Percentiles rank a stretch among this genome's conserved stretches.
Evolutionary conservation across 2,113 vertebrate genomes (phyloP).

Genomic region (Ammodytes dubius): DNA sequence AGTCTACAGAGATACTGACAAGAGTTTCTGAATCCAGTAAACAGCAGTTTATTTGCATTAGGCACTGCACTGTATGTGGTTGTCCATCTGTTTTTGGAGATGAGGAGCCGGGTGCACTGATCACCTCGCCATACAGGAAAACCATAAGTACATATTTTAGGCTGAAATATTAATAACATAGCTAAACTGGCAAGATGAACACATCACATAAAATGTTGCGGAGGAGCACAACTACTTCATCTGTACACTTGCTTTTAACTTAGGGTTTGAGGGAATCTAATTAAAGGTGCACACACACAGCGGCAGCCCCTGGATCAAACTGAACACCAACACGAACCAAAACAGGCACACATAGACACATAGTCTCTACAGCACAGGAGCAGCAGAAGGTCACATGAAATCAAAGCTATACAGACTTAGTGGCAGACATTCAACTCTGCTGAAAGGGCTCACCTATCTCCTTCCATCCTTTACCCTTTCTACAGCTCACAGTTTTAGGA

Average conservation of each 20-base stretch:
- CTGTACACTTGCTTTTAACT: slow-evolving; percentile 51
- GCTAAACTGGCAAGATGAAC: slow-evolving; percentile 65
- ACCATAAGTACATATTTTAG: slow-evolving; percentile 37
- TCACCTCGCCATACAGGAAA: slow-evolving; percentile 42
- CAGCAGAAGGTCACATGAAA: slow-evolving; percentile 65
- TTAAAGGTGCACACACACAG: slow-evolving; percentile 41
- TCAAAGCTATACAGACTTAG: slow-evolving; percentile 40
- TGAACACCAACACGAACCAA: slow-evolving; percentile 60
- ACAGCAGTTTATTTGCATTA: slow-evolving; percentile 49
- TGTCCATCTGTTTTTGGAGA: slow-evolving; percentile 39
- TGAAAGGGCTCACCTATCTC: slow-evolving; percentile 11
- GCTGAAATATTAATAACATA: slow-evolving; percentile 71
- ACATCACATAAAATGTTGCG: slow-evolving; percentile 48
- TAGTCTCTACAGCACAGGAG: slow-evolving; percentile 23
- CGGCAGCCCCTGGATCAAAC: slow-evolving; percentile 18
- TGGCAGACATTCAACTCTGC: slow-evolving; percentile 40
- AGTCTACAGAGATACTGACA: slow-evolving; percentile 41
- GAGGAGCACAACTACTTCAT: slow-evolving; percentile 59
- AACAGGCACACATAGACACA: slow-evolving; percentile 41
- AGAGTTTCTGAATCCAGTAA: slow-evolving; percentile 63
- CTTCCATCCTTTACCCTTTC: background rate
- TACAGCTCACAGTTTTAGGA: background rate
- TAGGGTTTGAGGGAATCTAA: slow-evolving; percentile 61
- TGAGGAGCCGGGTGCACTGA: slow-evolving; percentile 29
- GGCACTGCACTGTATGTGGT: background rate